phyloP scores from a whole-genome alignment of 2,888 invertebrate species.

The Chesias legatella region DNA sequence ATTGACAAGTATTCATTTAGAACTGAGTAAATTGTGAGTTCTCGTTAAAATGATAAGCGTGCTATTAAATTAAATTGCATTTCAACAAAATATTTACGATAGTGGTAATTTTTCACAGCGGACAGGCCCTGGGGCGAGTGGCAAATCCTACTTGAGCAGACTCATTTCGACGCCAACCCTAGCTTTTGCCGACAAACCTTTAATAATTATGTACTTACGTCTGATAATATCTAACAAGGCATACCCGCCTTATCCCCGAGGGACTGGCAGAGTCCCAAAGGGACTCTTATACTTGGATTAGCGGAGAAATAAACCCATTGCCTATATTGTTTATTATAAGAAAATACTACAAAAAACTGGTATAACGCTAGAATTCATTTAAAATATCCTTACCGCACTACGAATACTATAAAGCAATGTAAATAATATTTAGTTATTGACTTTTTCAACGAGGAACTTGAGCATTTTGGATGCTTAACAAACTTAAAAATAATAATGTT shows the following conservation, averaged over 20 bases:
- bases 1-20: not conserved
- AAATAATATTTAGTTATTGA: too few relatives aligned
- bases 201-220: conserved; percentile 36
- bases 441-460: too few relatives aligned
- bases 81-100: conserved; percentile 70
- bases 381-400: too few relatives aligned
- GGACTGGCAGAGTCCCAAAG: too few relatives aligned
- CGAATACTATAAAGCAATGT: too few relatives aligned
- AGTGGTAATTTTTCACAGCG: conserved; percentile 61
- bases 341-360: too few relatives aligned
- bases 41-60: conserved; percentile 46
- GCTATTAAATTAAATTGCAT: conserved; percentile 68
- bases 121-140: conserved; percentile 56
- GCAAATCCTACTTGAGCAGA: conserved; percentile 38
- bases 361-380: too few relatives aligned
- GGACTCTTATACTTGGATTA: too few relatives aligned
- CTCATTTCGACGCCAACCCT: conserved; percentile 10
- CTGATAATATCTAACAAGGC: conserved; percentile 39
- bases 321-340: too few relatives aligned
- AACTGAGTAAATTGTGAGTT: conserved; percentile 34
- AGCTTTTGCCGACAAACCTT: conserved; percentile 29
- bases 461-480: too few relatives aligned
- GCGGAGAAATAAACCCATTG: too few relatives aligned
- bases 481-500: not conserved
- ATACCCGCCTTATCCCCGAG: conserved; percentile 6